Conservation (phyloP, 2,888 invertebrate species). For the Anticlea derivata region DNA sequence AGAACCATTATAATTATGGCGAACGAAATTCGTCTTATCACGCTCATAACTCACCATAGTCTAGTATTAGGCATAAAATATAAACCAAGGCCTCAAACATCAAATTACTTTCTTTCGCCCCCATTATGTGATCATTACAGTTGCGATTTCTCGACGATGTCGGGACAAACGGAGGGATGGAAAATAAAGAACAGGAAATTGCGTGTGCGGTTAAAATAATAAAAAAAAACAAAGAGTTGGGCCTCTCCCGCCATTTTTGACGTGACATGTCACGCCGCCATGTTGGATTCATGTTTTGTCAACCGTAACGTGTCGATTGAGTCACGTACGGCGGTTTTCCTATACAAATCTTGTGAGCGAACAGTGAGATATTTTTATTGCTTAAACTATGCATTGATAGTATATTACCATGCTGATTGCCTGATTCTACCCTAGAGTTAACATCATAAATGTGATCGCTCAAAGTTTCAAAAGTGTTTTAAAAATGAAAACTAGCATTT, state of each 20-base stretch:
- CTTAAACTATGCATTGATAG: no score
- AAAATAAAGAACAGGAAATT: slow-evolving; percentile 71
- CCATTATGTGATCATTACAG: slow-evolving; percentile 75
- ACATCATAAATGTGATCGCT: no score
- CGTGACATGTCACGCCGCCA: slow-evolving; percentile 64
- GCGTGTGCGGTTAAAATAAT: slow-evolving; percentile 67
- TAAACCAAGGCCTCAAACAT: slow-evolving; percentile 47
- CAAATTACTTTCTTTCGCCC: slow-evolving; percentile 69
- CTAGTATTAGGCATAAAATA: slow-evolving; percentile 68
- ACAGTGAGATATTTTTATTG: slow-evolving; percentile 7
- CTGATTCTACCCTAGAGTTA: no score
- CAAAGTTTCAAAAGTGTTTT: no score
- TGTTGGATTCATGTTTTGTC: slow-evolving; percentile 66
- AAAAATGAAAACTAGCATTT: no score
- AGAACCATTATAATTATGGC: slow-evolving; percentile 73
- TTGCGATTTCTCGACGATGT: slow-evolving; percentile 17
- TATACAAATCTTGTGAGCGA: slow-evolving; percentile 61
- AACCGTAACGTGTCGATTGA: slow-evolving; percentile 62
- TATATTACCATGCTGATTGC: no score
- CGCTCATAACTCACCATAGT: slow-evolving; percentile 72
- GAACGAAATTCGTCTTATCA: slow-evolving; percentile 78
- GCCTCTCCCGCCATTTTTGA: slow-evolving; percentile 55
- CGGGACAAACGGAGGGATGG: slow-evolving; percentile 57
- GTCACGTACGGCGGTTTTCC: slow-evolving; percentile 69
- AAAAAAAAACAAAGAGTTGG: slow-evolving; percentile 51